These are phyloP conservation scores for Irena cyanogastra DNA, from an alignment of 2,113 vertebrate species.

Conservation along the genomic window DNA sequence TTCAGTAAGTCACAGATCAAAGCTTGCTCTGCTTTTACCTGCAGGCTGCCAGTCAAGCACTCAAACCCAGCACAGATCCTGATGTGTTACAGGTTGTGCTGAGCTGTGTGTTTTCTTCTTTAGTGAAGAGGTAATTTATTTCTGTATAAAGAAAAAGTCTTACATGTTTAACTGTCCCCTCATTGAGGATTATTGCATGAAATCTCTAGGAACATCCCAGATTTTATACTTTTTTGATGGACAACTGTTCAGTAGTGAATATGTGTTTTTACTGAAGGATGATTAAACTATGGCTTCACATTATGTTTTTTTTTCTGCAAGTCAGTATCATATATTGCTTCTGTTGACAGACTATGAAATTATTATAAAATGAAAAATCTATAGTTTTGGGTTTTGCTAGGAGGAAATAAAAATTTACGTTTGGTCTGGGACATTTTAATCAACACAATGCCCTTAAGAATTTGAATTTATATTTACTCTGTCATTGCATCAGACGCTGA, in stretches of 20 bases:
- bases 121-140: neutral
- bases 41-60: neutral
- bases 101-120: neutral
- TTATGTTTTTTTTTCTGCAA: neutral
- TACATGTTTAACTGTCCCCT: neutral
- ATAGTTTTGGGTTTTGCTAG: neutral
- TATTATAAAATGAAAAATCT: neutral
- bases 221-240: neutral
- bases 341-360: no score
- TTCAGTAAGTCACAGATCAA: neutral
- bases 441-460: neutral
- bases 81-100: rapidly evolving
- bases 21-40: neutral
- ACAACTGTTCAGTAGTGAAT: neutral
- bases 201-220: neutral
- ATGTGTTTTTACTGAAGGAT: neutral
- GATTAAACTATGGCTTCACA: neutral
- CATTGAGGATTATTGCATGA: neutral
- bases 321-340: neutral
- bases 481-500: neutral
- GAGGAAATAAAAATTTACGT: neutral
- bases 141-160: neutral
- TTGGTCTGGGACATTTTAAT: neutral
- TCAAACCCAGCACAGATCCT: neutral
- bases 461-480: neutral